Percentiles rank a stretch among this genome's conserved stretches.
Conservation (phyloP, 1,140 invertebrate genomes). For the Coelopa frigida region DNA sequence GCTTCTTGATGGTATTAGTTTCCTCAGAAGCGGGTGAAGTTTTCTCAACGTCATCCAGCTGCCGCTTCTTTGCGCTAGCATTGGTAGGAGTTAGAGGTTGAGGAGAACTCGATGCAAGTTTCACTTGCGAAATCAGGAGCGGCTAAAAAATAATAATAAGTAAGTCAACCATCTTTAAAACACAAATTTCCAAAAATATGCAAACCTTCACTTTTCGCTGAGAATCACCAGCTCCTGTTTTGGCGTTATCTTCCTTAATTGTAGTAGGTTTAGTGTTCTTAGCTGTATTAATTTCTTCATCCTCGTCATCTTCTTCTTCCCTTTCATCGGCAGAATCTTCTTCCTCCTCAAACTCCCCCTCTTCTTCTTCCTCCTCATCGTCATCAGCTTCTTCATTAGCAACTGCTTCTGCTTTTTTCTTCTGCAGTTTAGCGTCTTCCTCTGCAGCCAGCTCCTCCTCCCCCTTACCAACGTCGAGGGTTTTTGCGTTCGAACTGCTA, state of each 20-base stretch:
- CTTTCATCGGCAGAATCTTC: not conserved
- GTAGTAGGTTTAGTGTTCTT: not conserved
- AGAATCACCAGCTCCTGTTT: not conserved
- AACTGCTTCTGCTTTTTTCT: not conserved
- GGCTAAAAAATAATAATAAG: constrained; percentile 7
- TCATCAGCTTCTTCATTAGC: constrained; percentile 7
- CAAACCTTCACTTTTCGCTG: not conserved
- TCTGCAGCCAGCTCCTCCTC: constrained; percentile 6
- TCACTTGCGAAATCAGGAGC: constrained; percentile 6
- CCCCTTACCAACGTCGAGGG: not conserved
- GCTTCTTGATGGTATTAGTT: constrained; percentile 19
- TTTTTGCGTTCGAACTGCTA: not conserved
- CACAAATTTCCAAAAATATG: too few species aligned
- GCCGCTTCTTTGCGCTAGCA: constrained; percentile 25
- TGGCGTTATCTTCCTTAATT: not conserved
- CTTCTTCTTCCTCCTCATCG: not conserved
- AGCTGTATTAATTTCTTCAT: not conserved
- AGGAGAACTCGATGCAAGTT: not conserved
- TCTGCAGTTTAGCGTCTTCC: constrained; percentile 4
- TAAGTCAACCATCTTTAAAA: too few species aligned
- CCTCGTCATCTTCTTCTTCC: not conserved
- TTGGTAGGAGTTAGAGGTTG: not conserved
- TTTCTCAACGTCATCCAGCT: constrained; percentile 14
- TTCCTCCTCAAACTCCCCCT: too few species aligned
- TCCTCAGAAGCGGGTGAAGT: constrained; percentile 17